Evolutionary conservation across 2,113 vertebrate species (phyloP), one percentile per base, ranked within the genome.

Genomic region (Crotalus horridus): DNA sequence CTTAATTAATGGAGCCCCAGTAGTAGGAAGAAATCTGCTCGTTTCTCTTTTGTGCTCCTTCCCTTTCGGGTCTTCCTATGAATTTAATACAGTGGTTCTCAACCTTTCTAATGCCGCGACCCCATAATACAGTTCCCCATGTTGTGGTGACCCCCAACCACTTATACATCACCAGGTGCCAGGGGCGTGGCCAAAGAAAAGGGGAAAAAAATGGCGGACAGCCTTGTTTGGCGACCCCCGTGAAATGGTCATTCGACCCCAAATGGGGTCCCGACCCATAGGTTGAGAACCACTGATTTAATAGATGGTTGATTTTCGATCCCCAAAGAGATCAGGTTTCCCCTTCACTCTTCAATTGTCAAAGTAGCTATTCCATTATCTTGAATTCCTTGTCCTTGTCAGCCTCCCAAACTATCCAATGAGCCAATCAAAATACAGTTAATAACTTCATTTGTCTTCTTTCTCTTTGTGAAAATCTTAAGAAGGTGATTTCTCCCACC

Each of bases 261-360:
- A n/a, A n/a, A n/a, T n/a, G n/a, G n/a, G n/a, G n/a, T n/a, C n/a
- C n/a, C n/a, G n/a, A n/a, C n/a, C n/a, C n/a, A n/a, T n/a, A n/a
- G n/a, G n/a, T n/a, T n/a, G n/a, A n/a, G n/a, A n/a, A n/a, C n/a
- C n/a, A n/a, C n/a, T n/a, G n/a, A n/a, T n/a, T n/a, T 39, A 99
- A 99, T 98, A 98, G 98, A 97, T 98, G 99, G 99, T 99, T 98
- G 99, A 99, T 99, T 99, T 99, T 98, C 98, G 97, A 98, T 98
- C 98, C 96, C 97, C 97, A 97, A 97, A 97, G 96, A 97, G 97
- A 99, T 98, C 98, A 98, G 97, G 91, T 96, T 97, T 95, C 96
- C 97, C 97, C 98, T 98, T 98, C 98, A 98, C 98, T 97, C 94
- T 98, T 99, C 98, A 98, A 94, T 99, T 98, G 97, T 98, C 97